Percentiles rank a stretch among this genome's conserved stretches.
Conservation (phyloP, 2,888 invertebrate species). For the Candidula unifasciata region DNA sequence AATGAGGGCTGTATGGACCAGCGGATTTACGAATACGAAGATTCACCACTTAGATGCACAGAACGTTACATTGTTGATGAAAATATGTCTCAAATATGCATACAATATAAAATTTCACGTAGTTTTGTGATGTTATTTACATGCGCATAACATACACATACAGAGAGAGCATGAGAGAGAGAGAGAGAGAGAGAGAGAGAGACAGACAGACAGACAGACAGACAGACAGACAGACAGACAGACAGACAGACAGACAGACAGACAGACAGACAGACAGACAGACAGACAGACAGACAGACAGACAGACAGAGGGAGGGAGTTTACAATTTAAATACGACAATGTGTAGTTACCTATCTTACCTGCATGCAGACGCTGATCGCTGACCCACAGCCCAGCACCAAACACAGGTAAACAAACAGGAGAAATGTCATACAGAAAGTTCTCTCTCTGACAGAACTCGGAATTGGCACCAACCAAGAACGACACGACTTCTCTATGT, state of each 20-base stretch:
- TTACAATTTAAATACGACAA: not conserved
- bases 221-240: not conserved
- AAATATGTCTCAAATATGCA: too few species aligned
- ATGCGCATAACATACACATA: too few species aligned
- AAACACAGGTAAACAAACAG: conserved; percentile 61
- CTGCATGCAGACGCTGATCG: conserved; percentile 41
- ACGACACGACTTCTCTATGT: conserved; percentile 57
- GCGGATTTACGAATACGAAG: too few species aligned
- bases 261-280: conserved; percentile 73
- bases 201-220: not conserved
- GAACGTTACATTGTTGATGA: too few species aligned
- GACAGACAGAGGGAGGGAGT: conserved; percentile 55
- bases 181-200: too few species aligned
- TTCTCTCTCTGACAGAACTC: conserved; percentile 51
- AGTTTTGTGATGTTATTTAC: too few species aligned
- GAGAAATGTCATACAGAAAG: conserved; percentile 62
- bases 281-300: conserved; percentile 53
- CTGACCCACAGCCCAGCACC: conserved; percentile 33
- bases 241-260: conserved; percentile 59
- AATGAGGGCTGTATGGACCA: too few species aligned
- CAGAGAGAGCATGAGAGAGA: too few species aligned
- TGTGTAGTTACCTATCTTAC: not conserved
- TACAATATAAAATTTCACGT: too few species aligned
- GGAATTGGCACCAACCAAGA: conserved; percentile 65
- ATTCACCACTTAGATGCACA: too few species aligned